These are phyloP conservation scores for Pipistrellus pipistrellus DNA, from an alignment of 2,797 vertebrate species.

Conservation along the genomic window DNA sequence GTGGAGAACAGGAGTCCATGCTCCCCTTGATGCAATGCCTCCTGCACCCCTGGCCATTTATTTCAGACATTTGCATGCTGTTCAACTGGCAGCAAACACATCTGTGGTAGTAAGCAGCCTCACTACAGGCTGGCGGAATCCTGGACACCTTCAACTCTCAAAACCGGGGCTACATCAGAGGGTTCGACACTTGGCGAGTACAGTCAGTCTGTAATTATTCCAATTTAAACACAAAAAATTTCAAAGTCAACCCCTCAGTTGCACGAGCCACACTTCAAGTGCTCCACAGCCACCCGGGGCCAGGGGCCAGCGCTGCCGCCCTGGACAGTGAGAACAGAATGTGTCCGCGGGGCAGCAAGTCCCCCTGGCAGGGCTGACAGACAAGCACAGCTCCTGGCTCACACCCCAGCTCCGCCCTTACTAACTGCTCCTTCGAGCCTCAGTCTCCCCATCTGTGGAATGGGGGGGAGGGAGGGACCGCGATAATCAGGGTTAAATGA, in stretches of 20 bases:
- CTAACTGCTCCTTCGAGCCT: background rate
- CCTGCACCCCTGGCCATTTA: rapidly evolving
- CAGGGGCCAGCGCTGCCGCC: rapidly evolving
- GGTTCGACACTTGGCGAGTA: rapidly evolving
- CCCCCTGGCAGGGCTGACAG: rapidly evolving
- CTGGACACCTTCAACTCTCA: rapidly evolving
- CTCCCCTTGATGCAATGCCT: rapidly evolving
- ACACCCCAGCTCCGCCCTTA: background rate
- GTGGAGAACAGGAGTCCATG: rapidly evolving
- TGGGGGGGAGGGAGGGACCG: background rate
- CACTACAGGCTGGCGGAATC: rapidly evolving
- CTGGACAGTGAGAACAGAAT: rapidly evolving
- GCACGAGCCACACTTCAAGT: rapidly evolving
- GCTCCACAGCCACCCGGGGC: rapidly evolving
- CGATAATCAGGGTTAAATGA: background rate
- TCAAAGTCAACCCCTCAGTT: too few relatives aligned
- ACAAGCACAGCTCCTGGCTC: rapidly evolving
- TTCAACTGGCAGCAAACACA: background rate
- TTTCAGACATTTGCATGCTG: rapidly evolving
- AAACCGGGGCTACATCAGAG: rapidly evolving
- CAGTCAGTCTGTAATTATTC: rapidly evolving
- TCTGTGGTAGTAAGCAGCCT: background rate
- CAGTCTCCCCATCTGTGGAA: background rate
- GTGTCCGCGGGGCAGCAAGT: rapidly evolving
- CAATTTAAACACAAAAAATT: background rate